Evolutionary conservation across 1,140 invertebrate species (phyloP).

Genomic region (Hyles euphorbiae): DNA sequence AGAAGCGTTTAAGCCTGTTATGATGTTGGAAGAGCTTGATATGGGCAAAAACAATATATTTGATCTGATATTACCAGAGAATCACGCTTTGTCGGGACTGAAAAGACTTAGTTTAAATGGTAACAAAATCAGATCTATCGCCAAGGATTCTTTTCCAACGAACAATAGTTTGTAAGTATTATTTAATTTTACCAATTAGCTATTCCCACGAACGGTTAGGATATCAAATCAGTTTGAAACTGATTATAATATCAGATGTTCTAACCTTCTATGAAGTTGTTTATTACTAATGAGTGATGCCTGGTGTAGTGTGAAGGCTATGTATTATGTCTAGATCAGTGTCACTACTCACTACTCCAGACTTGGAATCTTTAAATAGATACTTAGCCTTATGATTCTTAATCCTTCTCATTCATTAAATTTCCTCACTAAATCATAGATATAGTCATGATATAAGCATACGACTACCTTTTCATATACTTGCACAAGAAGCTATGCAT

Average conservation of each 20-base stretch:
- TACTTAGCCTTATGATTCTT: too few relatives aligned
- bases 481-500: too few relatives aligned
- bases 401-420: too few relatives aligned
- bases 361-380: too few relatives aligned
- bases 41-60: constrained; percentile 63
- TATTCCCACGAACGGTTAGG: background rate
- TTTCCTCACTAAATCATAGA: too few relatives aligned
- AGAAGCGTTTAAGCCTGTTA: constrained; percentile 47
- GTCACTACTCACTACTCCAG: too few relatives aligned
- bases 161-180: constrained; percentile 60
- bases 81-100: constrained; percentile 39
- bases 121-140: constrained; percentile 56
- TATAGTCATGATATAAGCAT: too few relatives aligned
- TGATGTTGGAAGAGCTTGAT: constrained; percentile 54
- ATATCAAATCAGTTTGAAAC: constrained; percentile 1
- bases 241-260: background rate
- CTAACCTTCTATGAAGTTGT: background rate
- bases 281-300: background rate
- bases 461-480: too few relatives aligned
- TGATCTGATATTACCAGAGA: constrained; percentile 42
- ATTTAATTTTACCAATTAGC: background rate
- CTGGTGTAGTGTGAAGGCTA: background rate
- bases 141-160: constrained; percentile 55
- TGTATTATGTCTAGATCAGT: background rate
- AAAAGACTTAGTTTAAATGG: constrained; percentile 55